Evolutionary conservation across 2,888 invertebrate genomes (phyloP), one percentile per base, ranked within the genome.

Genomic region (Nemurella pictetii): DNA sequence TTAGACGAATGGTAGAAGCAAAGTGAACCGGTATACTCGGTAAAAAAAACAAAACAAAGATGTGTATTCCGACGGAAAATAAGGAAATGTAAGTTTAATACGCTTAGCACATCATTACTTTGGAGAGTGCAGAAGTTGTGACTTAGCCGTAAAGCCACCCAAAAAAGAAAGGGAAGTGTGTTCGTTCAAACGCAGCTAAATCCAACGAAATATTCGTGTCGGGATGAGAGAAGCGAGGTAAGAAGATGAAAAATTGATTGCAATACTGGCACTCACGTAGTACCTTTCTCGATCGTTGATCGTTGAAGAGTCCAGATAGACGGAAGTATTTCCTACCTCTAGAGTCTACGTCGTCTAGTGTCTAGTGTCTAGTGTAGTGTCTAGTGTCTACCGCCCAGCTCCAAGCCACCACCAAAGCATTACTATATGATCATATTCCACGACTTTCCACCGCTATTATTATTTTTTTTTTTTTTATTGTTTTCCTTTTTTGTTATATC

Each of bases 1-100:
- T 75, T 75, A 26, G 75, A 75, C 75, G 27, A 75, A 75, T 75
- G 27, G 75, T n/a, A 74, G 74, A n/a, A 75, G 27, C 29, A 9
- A 75, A 75, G 9, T n/a, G 15, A 75, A 26, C 27, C 25, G 2
- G 75, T 26, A 29, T 7, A 26, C 75, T 75, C 27, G 75, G 75
- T 26, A 75, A 12, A 75, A n/a, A 26, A 28, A 26, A 75, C 75
- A 75, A 75, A 26, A 4, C 3, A 29, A 75, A 75, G 26, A 75
- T 7, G 25, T 26, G 3, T 73, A 55, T 32, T 5, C 12, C 9
- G 55, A 55, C 9, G 55, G 20, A 55, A 55, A 20, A 55, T 55
- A 55, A 55, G 15, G 55, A 55, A 55, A 55, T 55, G 55, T 55
- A 55, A 15, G 15, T 20, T 55, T 55, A 7, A 55, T 12, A 55